Conservation (phyloP, 2,797 vertebrate species). For the Liasis olivaceus region DNA sequence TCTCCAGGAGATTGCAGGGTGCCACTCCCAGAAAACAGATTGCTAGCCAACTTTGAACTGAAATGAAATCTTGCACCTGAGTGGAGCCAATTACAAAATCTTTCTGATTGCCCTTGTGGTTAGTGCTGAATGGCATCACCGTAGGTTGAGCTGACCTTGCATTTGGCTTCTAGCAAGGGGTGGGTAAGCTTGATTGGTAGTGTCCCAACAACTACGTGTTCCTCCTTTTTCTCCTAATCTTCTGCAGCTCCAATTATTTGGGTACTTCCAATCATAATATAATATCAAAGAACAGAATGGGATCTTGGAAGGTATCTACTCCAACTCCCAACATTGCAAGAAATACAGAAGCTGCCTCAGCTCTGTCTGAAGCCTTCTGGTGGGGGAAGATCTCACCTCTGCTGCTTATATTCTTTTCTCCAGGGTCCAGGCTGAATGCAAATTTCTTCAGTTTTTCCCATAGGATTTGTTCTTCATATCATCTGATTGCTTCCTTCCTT, state of each 20-base stretch:
- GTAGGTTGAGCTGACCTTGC: not conserved
- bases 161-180: not conserved
- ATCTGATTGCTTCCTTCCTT: not conserved
- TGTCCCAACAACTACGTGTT: not conserved
- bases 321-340: not conserved
- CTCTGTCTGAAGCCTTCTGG: not conserved
- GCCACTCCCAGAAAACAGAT: not conserved
- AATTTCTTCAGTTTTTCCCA: not conserved
- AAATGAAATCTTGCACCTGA: not conserved
- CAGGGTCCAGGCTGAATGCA: not conserved
- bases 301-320: not conserved
- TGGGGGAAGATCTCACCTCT: too few species aligned
- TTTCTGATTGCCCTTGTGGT: not conserved
- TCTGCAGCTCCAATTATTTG: not conserved
- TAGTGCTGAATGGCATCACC: not conserved
- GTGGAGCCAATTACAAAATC: not conserved
- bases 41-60: not conserved
- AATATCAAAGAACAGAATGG: not conserved
- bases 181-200: not conserved
- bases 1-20: not conserved
- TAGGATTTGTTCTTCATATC: not conserved
- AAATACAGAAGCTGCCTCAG: not conserved
- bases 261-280: not conserved
- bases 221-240: not conserved
- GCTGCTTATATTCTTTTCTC: not conserved